A percentile compares a stretch with the other conserved stretches of the same genome.
phyloP scores from a whole-genome alignment of 2,113 vertebrate genomes.

The Scytalopus superciliaris region DNA sequence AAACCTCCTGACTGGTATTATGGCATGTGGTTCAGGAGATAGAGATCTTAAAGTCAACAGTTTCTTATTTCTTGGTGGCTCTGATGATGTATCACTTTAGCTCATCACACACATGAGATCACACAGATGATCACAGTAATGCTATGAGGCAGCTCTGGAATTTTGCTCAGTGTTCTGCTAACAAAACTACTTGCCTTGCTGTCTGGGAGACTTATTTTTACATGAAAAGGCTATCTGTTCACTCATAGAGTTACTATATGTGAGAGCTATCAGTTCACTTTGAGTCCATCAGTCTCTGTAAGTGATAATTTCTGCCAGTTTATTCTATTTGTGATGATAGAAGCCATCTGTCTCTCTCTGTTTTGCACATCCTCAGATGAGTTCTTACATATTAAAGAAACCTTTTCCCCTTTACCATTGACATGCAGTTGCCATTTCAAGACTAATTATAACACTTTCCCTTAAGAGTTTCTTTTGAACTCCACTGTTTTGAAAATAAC shows the following conservation, averaged over 20 bases:
- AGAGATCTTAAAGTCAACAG: background rate
- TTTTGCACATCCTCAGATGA: background rate
- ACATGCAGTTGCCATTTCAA: background rate
- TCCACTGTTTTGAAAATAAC: background rate
- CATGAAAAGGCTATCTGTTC: background rate
- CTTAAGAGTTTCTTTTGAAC: background rate
- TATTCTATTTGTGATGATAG: constrained; percentile 38
- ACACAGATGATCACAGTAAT: background rate
- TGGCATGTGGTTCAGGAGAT: background rate
- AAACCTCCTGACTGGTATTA: background rate
- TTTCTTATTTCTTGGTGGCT: background rate
- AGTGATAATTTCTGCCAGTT: constrained; percentile 24
- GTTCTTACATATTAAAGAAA: background rate
- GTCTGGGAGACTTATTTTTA: background rate
- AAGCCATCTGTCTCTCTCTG: constrained; percentile 15
- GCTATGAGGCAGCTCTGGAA: background rate
- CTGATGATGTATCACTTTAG: background rate
- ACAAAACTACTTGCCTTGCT: background rate
- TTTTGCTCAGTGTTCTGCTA: background rate
- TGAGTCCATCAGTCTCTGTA: background rate
- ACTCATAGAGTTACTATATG: background rate
- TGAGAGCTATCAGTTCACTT: background rate
- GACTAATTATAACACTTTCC: constrained; percentile 2
- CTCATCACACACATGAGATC: background rate
- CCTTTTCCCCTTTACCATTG: background rate